phyloP scores from a whole-genome alignment of 2,797 vertebrate species.

The Anguilla anguilla region DNA sequence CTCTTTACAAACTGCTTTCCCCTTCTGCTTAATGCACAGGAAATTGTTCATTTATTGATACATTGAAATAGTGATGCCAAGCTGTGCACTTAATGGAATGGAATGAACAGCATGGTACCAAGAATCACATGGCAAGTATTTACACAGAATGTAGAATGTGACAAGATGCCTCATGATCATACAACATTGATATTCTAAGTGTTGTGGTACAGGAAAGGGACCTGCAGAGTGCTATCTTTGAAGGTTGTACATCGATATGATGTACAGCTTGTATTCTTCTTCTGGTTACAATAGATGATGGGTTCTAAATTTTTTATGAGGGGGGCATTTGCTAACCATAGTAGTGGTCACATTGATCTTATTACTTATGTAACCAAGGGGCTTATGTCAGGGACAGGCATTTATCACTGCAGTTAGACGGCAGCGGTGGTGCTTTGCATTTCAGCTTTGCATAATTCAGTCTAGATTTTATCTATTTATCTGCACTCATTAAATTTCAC shows the following conservation, averaged over 20 bases:
- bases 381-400: background rate
- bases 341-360: slow-evolving; percentile 9
- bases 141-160: background rate
- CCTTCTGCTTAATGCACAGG: background rate
- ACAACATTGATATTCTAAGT: slow-evolving; percentile 1
- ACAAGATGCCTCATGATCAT: background rate
- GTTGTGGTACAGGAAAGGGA: background rate
- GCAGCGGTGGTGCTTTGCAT: background rate
- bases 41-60: background rate
- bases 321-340: too few relatives aligned
- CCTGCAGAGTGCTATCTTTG: background rate
- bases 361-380: slow-evolving; percentile 4
- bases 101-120: background rate
- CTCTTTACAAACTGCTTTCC: background rate
- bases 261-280: background rate
- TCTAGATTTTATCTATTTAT: background rate
- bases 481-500: background rate
- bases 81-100: background rate
- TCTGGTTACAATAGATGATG: background rate
- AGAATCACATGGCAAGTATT: background rate
- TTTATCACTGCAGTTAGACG: background rate
- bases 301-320: background rate
- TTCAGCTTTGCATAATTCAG: background rate
- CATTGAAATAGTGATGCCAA: background rate
- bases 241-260: background rate